Evolutionary conservation across 2,888 invertebrate genomes (phyloP), one percentile per base, ranked within the genome.

Genomic region (Pycnomerus fuliginosus): DNA sequence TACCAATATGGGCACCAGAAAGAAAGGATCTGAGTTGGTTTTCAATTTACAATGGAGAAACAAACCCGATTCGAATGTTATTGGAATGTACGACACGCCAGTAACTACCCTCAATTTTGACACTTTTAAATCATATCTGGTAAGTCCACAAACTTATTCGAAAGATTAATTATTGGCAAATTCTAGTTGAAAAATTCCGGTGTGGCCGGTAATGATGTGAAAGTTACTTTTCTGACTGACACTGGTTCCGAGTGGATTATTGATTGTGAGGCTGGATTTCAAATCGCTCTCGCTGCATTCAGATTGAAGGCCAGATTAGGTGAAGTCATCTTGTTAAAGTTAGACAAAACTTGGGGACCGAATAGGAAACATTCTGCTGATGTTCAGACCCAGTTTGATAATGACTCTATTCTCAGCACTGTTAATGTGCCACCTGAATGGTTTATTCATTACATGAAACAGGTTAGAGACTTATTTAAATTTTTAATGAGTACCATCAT

Each of bases 101-200:
- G 64, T 71, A 20, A 69, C 71, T 8, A 72, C 73, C 28, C 51
- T 71, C 30, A 69, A 69, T 58, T 73, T 71, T 68, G 65, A 68
- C 43, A 65, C 64, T 32, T 74, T 74, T 48, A 74, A 73, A 58
- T 69, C 71, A 2, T 74, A 74, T 54, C 57, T 74, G 67, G 74
- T 74, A 63, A 64, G 62, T 55, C 22, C 16, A 34, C 16, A 24
- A 27, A 30, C 41, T 15, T 25, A 36, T 25, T 12, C 25, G 25
- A 20, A 20, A 20, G n/a, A n/a, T n/a, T 31, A 27, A n/a, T 29
- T 30, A 5, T 13, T 24, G 7, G 25, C 25, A 3, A 13, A 7
- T 16, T 61, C 14, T 47, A 74, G 74, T 56, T 71, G 28, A 73
- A 73, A 56, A 71, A 73, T 58, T 68, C 72, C 31, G 74, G 74